A percentile compares a stretch with the other conserved stretches of the same genome.
Evolutionary conservation across 2,888 invertebrate genomes (phyloP).

Genomic region (Aleiodes alternator): DNA sequence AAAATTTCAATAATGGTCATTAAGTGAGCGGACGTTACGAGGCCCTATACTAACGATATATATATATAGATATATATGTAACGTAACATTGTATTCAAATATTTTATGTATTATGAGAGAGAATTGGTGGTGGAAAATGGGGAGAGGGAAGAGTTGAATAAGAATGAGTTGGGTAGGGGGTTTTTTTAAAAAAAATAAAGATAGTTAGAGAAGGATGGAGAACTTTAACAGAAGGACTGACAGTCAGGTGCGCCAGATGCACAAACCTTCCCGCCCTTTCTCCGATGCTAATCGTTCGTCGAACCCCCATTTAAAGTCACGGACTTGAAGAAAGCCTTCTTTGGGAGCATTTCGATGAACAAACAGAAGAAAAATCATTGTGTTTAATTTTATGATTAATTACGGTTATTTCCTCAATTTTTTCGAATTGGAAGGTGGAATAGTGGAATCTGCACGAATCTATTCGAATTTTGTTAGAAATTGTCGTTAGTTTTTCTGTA

Average conservation of each 20-base stretch:
- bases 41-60: constrained; percentile 57
- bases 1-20: constrained; percentile 75
- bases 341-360: not conserved
- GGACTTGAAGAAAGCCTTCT: too few relatives aligned
- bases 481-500: too few relatives aligned
- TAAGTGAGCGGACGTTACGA: constrained; percentile 73
- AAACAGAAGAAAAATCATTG: not conserved
- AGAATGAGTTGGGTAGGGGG: constrained; percentile 44
- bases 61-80: constrained; percentile 45
- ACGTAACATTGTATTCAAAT: constrained; percentile 38
- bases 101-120: constrained; percentile 50
- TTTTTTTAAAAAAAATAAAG: constrained; percentile 37
- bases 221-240: constrained; percentile 42
- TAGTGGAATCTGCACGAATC: too few relatives aligned
- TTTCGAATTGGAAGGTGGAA: too few relatives aligned
- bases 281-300: constrained; percentile 73
- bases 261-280: constrained; percentile 48
- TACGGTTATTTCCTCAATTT: too few relatives aligned
- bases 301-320: constrained; percentile 56
- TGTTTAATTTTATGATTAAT: too few relatives aligned
- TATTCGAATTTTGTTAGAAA: too few relatives aligned
- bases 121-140: constrained; percentile 48
- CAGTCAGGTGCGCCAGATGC: constrained; percentile 75
- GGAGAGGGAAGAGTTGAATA: constrained; percentile 4
- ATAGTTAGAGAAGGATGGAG: constrained; percentile 36